Percentiles rank a stretch among this genome's conserved stretches.
Conservation (phyloP, 2,797 vertebrate species). For the Synanceia verrucosa region DNA sequence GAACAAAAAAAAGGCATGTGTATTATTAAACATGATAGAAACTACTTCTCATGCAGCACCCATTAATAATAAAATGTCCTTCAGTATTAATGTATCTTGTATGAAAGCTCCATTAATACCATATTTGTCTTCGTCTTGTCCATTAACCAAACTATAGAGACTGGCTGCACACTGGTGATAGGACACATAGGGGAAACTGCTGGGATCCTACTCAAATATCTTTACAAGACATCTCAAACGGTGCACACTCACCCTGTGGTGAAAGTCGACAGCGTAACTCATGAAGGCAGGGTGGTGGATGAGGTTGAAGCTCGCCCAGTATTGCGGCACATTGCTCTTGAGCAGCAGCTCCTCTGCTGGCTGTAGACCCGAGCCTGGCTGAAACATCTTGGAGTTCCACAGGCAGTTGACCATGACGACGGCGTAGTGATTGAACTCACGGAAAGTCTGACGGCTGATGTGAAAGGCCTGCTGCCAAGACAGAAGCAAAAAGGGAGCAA, state of each 20-base stretch:
- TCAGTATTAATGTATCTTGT: constrained; percentile 77
- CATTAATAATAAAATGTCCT: constrained; percentile 79
- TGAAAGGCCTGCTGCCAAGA: constrained; percentile 81
- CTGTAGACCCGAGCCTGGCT: constrained; percentile 76
- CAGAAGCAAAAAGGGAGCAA: neutral
- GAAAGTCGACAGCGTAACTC: constrained; percentile 85
- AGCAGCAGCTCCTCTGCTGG: constrained; percentile 80
- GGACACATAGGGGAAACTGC: too few relatives aligned
- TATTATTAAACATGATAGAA: constrained; percentile 80
- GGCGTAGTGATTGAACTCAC: constrained; percentile 89
- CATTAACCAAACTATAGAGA: constrained; percentile 55
- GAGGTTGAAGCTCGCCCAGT: constrained; percentile 84
- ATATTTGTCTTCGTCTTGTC: constrained; percentile 66
- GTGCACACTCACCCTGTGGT: constrained; percentile 82
- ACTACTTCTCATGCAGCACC: constrained; percentile 50
- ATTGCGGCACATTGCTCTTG: constrained; percentile 75
- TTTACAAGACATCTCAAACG: neutral
- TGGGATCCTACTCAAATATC: neutral
- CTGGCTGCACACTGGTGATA: neutral
- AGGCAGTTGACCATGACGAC: constrained; percentile 89
- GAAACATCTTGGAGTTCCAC: constrained; percentile 88
- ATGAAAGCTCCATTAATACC: constrained; percentile 75
- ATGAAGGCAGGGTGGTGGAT: constrained; percentile 90
- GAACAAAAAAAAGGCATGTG: constrained; percentile 65
- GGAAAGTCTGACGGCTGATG: constrained; percentile 86